A percentile compares a stretch with the other conserved stretches of the same genome.
These are phyloP conservation scores for Paradisaea rubra DNA, from an alignment of 2,113 vertebrate genomes.

Conservation along the genomic window DNA sequence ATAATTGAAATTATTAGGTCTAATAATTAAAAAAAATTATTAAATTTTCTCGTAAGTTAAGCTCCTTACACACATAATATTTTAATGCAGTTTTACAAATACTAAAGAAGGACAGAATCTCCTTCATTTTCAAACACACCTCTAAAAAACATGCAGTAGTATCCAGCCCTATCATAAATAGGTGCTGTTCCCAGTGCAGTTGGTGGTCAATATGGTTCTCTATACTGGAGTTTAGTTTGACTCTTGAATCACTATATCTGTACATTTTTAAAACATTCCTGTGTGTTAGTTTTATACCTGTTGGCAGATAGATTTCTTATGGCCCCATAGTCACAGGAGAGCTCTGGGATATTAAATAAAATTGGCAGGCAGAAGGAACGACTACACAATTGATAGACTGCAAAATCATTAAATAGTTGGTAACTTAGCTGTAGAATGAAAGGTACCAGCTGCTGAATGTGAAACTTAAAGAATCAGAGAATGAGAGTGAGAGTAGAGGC, in stretches of 20 bases:
- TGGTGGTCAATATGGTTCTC: background rate
- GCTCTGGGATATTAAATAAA: background rate
- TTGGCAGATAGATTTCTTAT: conserved; percentile 31
- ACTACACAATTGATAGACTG: background rate
- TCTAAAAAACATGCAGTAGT: background rate
- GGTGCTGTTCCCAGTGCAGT: background rate
- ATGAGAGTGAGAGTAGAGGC: background rate
- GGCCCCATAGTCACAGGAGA: background rate
- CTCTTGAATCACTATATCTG: background rate
- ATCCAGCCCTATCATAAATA: background rate
- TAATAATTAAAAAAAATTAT: background rate
- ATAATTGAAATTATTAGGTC: background rate
- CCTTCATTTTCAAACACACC: background rate
- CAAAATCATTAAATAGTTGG: background rate
- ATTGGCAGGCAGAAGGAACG: background rate
- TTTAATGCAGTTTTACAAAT: background rate
- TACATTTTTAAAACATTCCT: background rate
- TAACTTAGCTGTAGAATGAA: conserved; percentile 4
- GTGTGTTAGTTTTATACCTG: background rate
- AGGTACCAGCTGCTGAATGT: background rate
- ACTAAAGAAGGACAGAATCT: background rate
- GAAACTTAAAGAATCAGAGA: background rate
- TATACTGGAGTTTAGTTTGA: background rate
- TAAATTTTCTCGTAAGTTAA: background rate
- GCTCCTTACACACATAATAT: fast-evolving